Percentiles rank a stretch among this genome's conserved stretches.
Evolutionary conservation across 2,888 invertebrate genomes (phyloP).

Genomic region (Parnassius smintheus): DNA sequence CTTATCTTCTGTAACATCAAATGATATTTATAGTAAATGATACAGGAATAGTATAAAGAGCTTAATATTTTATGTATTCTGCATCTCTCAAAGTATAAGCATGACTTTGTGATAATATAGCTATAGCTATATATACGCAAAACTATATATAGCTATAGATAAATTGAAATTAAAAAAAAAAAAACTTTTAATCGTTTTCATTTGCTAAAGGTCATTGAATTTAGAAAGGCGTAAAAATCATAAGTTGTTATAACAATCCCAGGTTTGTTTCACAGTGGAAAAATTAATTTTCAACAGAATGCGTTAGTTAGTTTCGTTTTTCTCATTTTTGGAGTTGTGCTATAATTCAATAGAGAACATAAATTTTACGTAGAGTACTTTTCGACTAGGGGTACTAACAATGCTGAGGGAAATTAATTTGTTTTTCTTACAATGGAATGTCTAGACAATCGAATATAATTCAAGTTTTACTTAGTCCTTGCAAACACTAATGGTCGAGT

Average conservation of each 20-base stretch:
- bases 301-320: conserved; percentile 58
- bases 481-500: conserved; percentile 67
- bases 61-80: no score
- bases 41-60: no score
- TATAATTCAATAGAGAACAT: conserved; percentile 70
- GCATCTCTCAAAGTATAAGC: no score
- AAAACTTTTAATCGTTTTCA: conserved; percentile 9
- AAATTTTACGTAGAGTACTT: conserved; percentile 68
- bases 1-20: no score
- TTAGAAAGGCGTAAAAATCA: conserved; percentile 22
- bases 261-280: conserved; percentile 32
- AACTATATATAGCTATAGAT: no score
- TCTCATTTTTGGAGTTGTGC: conserved; percentile 52
- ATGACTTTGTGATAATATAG: no score
- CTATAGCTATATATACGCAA: no score
- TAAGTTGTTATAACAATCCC: conserved; percentile 31
- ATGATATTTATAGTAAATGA: no score
- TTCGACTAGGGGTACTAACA: conserved; percentile 58
- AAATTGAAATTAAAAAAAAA: conserved; percentile 2
- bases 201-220: conserved; percentile 12
- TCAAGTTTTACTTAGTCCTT: conserved; percentile 74
- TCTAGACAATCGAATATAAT: conserved; percentile 78
- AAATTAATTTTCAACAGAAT: conserved; percentile 38
- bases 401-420: conserved; percentile 73
- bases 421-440: conserved; percentile 78